A percentile compares a stretch with the other conserved stretches of the same genome.
Conservation (phyloP, 1,140 invertebrate species). For the Antheraea mylitta region DNA sequence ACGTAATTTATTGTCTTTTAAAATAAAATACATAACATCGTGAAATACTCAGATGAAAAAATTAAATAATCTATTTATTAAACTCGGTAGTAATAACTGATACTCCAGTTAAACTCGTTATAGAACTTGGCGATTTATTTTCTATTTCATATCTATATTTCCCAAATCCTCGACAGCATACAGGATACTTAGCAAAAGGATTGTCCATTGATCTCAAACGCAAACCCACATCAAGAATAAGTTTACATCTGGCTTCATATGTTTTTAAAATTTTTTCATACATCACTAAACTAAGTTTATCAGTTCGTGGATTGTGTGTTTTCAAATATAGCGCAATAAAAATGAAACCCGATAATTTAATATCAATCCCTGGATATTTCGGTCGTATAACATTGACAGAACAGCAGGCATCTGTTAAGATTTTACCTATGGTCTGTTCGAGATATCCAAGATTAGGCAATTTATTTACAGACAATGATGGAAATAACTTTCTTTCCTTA, state of each 20-base stretch:
- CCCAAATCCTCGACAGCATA: constrained; percentile 30
- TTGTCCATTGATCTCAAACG: constrained; percentile 68
- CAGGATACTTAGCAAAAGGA: constrained; percentile 67
- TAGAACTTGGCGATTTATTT: not conserved
- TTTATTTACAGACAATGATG: constrained; percentile 56
- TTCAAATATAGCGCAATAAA: constrained; percentile 79
- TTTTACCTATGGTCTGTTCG: constrained; percentile 78
- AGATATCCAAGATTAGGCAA: constrained; percentile 79
- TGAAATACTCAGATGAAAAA: not conserved
- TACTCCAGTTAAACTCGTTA: not conserved
- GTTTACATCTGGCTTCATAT: constrained; percentile 61
- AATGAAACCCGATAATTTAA: constrained; percentile 71
- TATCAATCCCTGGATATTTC: constrained; percentile 77
- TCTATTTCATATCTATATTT: not conserved
- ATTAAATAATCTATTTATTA: constrained; percentile 7
- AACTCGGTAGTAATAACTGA: not conserved
- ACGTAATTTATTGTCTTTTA: not conserved
- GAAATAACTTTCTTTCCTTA: constrained; percentile 52
- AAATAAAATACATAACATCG: not conserved
- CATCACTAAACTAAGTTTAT: constrained; percentile 32
- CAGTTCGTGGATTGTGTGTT: constrained; percentile 61
- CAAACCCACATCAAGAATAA: constrained; percentile 57
- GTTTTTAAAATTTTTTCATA: constrained; percentile 60
- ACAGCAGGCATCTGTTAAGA: constrained; percentile 75
- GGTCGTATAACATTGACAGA: constrained; percentile 73